Base-by-base conservation (phyloP, 2,797 vertebrate genomes). In the Limnodromus scolopaceus region DNA sequence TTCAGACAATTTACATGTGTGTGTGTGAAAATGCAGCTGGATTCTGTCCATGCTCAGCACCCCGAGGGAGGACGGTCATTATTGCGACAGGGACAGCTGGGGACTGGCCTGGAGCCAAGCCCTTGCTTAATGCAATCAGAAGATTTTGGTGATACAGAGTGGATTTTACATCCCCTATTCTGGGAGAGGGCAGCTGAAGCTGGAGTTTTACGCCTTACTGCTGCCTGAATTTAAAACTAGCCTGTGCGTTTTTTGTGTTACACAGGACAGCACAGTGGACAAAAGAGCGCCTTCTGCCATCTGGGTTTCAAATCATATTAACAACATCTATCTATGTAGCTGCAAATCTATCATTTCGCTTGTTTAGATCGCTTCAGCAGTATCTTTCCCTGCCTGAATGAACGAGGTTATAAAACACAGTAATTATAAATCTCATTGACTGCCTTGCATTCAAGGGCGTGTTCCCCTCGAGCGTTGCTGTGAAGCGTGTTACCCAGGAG, bases 341-440 rank as follows among this genome's bases (percentile, higher is more conserved):
- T 93, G 83, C 60, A 58, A 69, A 87, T 51, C 61, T 61, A 28
- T 92, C 4, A 11, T 84, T 93, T 53, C 65, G 87, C 83, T 74
- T 41, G 36, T 90, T 51, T 85, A 91, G 68, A 39, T 75, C 69
- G 65, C 92, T 75, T 92, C 64, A 70, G 75, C 84, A 49, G 43
- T 39, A 86, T 46, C 72, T 49, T 94, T 87, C 60, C 90, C 77
- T 89, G 93, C 78, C 92, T 92, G 82, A 87, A 93, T 91, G 92
- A 95, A 39, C 6, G 11, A 89, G 80, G 72, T 95, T 96, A 92
- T 91, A 92, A 96, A 95, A 89, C 92, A 76, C 32, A 0, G 84
- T 95, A 93, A 96, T 97, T 96, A 95, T 79, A 95, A 97, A 84
- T 95, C 95, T 94, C 89, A 84, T 94, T 95, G 87, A 92, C 89